Base-by-base conservation (phyloP, 2,888 invertebrate genomes). In the Villa cingulata region DNA sequence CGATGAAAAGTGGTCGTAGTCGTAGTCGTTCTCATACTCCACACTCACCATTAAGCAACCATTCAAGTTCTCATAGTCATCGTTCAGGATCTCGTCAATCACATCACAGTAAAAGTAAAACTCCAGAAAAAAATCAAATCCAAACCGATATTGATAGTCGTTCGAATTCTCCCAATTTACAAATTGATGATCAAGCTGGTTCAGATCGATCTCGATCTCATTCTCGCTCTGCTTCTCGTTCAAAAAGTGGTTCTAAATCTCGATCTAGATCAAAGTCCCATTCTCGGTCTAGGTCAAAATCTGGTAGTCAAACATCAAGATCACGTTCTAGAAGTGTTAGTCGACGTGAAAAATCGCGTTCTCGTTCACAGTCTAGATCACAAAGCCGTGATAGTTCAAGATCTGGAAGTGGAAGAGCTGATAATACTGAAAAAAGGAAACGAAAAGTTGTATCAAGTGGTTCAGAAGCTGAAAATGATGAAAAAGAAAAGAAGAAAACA, bases 161-260 rank as follows among this genome's bases (percentile, higher is more conserved):
- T 9, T 71, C 66, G 0, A 74, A 74, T 23, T 74, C 73, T 16
- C 73, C 74, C 1, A 71, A 71, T 56, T 62, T 74, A 37, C 68
- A 73, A 65, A 74, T 74, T 46, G 74, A 73, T 55, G 67, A 68
- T 45, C 59, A 64, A 20, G 72, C 67, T 20, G 59, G 60, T 41
- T 66, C 68, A 4, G 51, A 50, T 17, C 58, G 59, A 12, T 66
- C 65, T 10, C 54, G 58, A 3, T 62, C 61, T n/a, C 56, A 54
- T n/a, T 68, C 64, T 27, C 66, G 68, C 55, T 60, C 59, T 18
- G 57, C 56, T 2, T 62, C 62, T 18, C 54, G 59, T 23, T 59
- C 61, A 4, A 54, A 57, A 12, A 65, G 62, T 19, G 65, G 65
- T 56, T 55, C 53, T 36, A 53, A 53, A 15, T 58, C 59, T 9